phyloP scores from a whole-genome alignment of 2,797 vertebrate species.

The Lacerta agilis region DNA sequence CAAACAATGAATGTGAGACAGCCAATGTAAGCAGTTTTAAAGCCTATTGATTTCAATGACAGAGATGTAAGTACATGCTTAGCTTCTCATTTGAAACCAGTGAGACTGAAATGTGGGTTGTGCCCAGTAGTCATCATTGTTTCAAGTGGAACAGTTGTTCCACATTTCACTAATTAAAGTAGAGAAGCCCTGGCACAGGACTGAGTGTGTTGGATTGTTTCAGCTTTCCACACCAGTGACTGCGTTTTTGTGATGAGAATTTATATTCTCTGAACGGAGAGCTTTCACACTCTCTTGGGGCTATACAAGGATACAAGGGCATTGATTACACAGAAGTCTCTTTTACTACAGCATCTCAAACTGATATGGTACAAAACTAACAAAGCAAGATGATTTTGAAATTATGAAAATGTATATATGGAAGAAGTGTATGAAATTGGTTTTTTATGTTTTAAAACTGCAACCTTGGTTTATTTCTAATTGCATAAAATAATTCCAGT shows the following conservation, averaged over 20 bases:
- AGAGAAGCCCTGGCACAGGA: neutral
- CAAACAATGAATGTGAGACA: neutral
- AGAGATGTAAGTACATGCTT: neutral
- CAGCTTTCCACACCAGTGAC: neutral
- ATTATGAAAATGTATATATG: neutral
- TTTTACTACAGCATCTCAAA: slow-evolving; percentile 24
- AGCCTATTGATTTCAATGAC: neutral
- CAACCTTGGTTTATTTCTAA: neutral
- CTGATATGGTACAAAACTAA: neutral
- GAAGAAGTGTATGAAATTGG: neutral
- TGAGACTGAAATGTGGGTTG: neutral
- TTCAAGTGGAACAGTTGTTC: neutral
- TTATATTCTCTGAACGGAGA: slow-evolving; percentile 46
- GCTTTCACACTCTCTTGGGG: neutral
- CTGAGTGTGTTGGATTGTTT: neutral
- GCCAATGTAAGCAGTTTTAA: neutral
- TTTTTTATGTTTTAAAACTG: neutral
- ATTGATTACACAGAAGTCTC: slow-evolving; percentile 21
- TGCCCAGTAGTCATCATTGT: neutral
- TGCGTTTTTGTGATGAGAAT: neutral
- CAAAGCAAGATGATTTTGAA: neutral
- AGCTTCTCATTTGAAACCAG: neutral
- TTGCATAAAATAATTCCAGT: slow-evolving; percentile 23
- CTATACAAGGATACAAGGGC: slow-evolving; percentile 48
- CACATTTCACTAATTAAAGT: neutral